A percentile compares a stretch with the other conserved stretches of the same genome.
Conservation (phyloP, 2,113 vertebrate genomes). For the Apeltes quadracus region DNA sequence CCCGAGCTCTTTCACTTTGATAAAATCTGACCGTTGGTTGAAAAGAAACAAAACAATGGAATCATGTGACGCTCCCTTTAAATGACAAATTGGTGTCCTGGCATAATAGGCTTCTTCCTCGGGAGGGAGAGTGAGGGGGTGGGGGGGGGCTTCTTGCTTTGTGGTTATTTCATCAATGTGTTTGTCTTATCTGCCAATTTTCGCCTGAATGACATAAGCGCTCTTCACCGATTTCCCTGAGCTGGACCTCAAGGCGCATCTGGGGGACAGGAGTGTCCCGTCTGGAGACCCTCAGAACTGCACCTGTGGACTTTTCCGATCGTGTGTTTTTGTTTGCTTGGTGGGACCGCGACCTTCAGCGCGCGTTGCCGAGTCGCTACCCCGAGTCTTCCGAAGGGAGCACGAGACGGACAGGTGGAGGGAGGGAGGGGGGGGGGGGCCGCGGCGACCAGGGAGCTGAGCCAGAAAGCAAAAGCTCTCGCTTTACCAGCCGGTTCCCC, state of each 20-base stretch:
- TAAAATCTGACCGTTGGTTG: background rate
- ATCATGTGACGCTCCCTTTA: background rate
- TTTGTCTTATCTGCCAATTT: constrained; percentile 2
- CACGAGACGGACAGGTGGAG: too few relatives aligned
- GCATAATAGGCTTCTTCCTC: background rate
- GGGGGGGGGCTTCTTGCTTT: too few relatives aligned
- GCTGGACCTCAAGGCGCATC: background rate
- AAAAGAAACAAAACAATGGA: background rate
- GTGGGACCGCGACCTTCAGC: background rate
- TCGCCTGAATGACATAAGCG: background rate
- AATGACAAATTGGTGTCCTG: background rate
- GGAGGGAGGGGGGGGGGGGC: too few relatives aligned
- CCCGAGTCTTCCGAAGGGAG: too few relatives aligned
- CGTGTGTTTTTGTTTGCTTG: background rate
- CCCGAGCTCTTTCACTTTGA: background rate
- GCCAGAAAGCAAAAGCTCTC: background rate
- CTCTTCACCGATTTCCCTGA: background rate
- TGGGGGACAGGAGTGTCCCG: background rate
- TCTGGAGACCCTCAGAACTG: background rate
- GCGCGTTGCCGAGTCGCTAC: too few relatives aligned
- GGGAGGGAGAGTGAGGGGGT: too few relatives aligned
- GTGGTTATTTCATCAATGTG: constrained; percentile 2
- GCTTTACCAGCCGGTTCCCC: background rate
- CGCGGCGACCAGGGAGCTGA: background rate
- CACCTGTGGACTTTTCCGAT: background rate